phyloP scores from a whole-genome alignment of 2,113 vertebrate genomes.

The Bungarus multicinctus region DNA sequence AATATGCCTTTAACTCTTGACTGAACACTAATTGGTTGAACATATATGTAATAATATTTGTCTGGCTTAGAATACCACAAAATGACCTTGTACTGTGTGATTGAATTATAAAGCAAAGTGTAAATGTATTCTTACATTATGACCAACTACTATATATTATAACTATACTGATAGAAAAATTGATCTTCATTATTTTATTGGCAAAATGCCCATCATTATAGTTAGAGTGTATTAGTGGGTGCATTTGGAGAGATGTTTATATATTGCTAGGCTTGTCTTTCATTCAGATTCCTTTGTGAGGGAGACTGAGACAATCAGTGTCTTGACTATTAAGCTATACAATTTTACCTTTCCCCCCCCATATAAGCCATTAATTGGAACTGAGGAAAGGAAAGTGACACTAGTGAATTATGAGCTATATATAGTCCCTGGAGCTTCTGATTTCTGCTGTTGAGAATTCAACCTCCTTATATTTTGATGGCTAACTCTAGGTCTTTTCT shows the following conservation, averaged over 20 bases:
- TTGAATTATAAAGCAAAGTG: slow-evolving; percentile 6
- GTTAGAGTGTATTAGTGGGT: background rate
- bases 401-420: background rate
- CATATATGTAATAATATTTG: background rate
- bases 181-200: background rate
- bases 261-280: background rate
- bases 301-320: background rate
- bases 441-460: background rate
- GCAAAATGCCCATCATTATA: background rate
- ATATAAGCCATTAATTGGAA: background rate
- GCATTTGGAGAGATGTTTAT: background rate
- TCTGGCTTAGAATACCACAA: background rate
- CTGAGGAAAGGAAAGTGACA: background rate
- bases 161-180: background rate
- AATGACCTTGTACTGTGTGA: background rate
- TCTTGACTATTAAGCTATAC: background rate
- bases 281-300: background rate
- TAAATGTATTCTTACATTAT: background rate
- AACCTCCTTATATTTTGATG: background rate
- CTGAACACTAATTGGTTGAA: background rate
- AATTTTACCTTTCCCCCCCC: rapidly evolving
- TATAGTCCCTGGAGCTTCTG: no score
- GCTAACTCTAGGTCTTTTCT: background rate
- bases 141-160: background rate
- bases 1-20: slow-evolving; percentile 4